phyloP scores from a whole-genome alignment of 2,797 vertebrate genomes.

The Strix occidentalis region DNA sequence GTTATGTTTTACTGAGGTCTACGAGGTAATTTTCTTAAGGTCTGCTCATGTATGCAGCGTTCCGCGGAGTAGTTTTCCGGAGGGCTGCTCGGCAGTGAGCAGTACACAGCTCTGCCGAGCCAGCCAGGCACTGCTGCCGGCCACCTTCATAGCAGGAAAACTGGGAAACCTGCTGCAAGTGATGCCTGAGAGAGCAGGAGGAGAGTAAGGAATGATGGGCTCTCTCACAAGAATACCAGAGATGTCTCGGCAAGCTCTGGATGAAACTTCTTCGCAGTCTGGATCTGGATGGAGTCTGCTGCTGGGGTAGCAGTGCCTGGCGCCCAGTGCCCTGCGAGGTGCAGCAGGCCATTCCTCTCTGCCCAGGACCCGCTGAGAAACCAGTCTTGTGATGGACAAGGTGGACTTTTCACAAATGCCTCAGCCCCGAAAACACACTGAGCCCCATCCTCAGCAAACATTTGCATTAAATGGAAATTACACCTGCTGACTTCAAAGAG shows the following conservation, averaged over 20 bases:
- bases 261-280: background rate
- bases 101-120: background rate
- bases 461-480: background rate
- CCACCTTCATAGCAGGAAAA: background rate
- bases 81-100: background rate
- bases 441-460: background rate
- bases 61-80: background rate
- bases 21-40: background rate
- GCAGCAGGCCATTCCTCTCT: background rate
- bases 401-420: background rate
- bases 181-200: background rate
- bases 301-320: background rate
- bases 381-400: background rate
- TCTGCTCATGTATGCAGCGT: background rate
- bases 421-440: background rate
- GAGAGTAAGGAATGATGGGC: background rate
- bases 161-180: background rate
- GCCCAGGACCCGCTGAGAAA: background rate
- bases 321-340: accelerated
- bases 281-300: background rate
- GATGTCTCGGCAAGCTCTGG: background rate
- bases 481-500: background rate
- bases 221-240: background rate
- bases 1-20: background rate
- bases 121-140: background rate